phyloP scores from a whole-genome alignment of 2,113 vertebrate species.

The Apodemus speciosus region DNA sequence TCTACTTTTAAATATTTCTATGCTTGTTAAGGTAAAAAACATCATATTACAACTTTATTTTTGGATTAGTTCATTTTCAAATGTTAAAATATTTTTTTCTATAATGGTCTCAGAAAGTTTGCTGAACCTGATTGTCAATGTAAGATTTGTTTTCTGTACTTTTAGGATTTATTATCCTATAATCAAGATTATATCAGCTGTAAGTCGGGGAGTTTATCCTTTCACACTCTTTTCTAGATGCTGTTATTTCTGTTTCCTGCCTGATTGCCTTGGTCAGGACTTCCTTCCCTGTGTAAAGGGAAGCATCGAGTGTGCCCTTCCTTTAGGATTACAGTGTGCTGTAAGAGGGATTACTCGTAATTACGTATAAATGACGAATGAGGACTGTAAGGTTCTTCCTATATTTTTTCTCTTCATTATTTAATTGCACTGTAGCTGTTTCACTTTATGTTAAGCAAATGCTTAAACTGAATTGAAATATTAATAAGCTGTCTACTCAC shows the following conservation, averaged over 20 bases:
- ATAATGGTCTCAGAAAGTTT: background rate
- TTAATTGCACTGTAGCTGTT: constrained; percentile 36
- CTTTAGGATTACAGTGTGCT: background rate
- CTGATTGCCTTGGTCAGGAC: background rate
- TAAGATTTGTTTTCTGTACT: background rate
- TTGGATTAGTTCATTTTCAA: background rate
- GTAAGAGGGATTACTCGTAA: background rate
- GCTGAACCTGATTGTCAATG: background rate
- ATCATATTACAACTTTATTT: background rate
- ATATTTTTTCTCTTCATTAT: background rate
- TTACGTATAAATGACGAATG: background rate
- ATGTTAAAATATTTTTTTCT: background rate
- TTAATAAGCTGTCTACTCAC: background rate
- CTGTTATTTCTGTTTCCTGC: constrained; percentile 1
- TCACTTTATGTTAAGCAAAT: background rate
- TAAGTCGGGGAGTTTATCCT: background rate
- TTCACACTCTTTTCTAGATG: background rate
- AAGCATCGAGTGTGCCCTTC: background rate
- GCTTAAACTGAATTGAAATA: background rate
- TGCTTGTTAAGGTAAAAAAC: background rate
- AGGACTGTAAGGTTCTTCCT: background rate
- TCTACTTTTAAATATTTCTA: background rate
- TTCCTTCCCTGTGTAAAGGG: background rate
- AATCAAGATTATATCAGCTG: background rate
- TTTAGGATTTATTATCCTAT: background rate